Evolutionary conservation across 2,113 vertebrate genomes (phyloP).

Genomic region (Conger conger): DNA sequence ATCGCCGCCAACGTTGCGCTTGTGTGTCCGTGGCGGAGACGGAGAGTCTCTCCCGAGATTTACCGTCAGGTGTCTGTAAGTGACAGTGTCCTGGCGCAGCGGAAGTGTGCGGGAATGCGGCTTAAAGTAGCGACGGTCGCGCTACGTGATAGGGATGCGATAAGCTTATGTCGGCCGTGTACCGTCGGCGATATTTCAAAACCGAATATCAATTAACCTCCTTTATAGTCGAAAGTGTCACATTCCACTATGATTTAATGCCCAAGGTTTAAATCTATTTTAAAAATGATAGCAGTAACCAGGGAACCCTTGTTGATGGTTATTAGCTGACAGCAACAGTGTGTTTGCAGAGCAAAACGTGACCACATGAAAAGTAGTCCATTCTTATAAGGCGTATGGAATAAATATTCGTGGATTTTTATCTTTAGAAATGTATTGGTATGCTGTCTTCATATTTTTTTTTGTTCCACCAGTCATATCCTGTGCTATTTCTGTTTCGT

Average conservation of each 20-base stretch:
- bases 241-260: conserved; percentile 20
- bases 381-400: conserved; percentile 59
- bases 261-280: background rate
- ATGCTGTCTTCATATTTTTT: conserved; percentile 46
- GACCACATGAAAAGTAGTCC: conserved; percentile 76
- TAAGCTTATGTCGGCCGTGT: conserved; percentile 27
- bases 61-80: conserved; percentile 23
- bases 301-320: conserved; percentile 1
- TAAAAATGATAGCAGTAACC: conserved; percentile 31
- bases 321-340: conserved; percentile 39
- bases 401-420: background rate
- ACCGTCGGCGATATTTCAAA: conserved; percentile 15
- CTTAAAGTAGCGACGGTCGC: conserved; percentile 3
- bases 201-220: conserved; percentile 29
- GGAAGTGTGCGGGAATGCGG: conserved; percentile 29
- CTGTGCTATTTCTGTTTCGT: conserved; percentile 26
- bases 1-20: too few species aligned
- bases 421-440: conserved; percentile 45
- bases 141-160: conserved; percentile 20
- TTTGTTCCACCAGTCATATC: conserved; percentile 26
- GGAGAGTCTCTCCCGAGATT: conserved; percentile 24
- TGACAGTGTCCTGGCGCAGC: conserved; percentile 16
- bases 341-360: conserved; percentile 44
- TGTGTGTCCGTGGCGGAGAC: conserved; percentile 6
- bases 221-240: conserved; percentile 25